Evolutionary conservation across 2,113 vertebrate species (phyloP).

Genomic region (Nipponia nippon): DNA sequence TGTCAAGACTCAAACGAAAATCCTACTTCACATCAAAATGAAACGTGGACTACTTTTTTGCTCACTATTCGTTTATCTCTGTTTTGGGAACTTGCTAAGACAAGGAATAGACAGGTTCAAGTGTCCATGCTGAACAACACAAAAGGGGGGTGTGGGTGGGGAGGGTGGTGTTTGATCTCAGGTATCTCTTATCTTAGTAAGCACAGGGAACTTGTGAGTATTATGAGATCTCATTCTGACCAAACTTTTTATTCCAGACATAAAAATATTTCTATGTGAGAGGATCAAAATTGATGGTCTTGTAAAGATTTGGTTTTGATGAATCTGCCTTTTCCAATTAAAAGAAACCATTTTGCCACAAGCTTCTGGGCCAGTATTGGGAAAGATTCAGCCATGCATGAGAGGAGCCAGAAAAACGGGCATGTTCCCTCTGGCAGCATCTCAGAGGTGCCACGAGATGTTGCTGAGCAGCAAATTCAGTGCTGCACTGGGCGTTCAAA

Average conservation of each 20-base stretch:
- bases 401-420: not conserved
- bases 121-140: not conserved
- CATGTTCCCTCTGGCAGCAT: not conserved
- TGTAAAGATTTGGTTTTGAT: not conserved
- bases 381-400: rapidly evolving
- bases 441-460: not conserved
- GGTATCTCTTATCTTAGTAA: not conserved
- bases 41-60: not conserved
- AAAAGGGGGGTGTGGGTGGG: not conserved
- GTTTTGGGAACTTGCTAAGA: not conserved
- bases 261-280: not conserved
- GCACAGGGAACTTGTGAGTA: not conserved
- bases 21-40: not conserved
- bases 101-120: not conserved
- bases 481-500: not conserved
- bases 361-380: not conserved
- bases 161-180: not conserved
- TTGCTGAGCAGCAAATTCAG: not conserved
- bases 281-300: not conserved
- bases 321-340: not conserved
- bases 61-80: not conserved
- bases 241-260: not conserved
- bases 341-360: not conserved
- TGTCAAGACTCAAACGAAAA: not conserved
- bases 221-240: not conserved